A percentile compares a stretch with the other conserved stretches of the same genome.
Evolutionary conservation across 2,113 vertebrate genomes (phyloP).

Genomic region (Xenotilapia leptura): DNA sequence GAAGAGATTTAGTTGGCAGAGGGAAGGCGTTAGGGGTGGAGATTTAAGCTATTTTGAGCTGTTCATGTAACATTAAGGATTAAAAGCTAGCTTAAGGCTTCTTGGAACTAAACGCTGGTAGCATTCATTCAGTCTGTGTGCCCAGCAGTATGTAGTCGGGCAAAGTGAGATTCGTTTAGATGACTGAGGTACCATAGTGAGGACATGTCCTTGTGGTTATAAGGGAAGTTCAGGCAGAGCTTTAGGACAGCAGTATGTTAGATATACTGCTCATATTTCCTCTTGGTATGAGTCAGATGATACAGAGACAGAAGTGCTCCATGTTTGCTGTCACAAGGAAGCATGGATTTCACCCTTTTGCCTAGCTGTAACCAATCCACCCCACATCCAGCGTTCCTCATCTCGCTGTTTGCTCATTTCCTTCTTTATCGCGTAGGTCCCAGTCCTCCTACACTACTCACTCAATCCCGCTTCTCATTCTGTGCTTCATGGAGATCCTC

Average conservation of each 20-base stretch:
- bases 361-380: background rate
- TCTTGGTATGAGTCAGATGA: conserved; percentile 37
- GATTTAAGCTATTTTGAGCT: conserved; percentile 53
- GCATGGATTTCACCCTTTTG: conserved; percentile 1
- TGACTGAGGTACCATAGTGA: background rate
- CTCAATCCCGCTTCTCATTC: background rate
- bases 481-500: conserved; percentile 16
- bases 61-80: conserved; percentile 58
- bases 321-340: background rate
- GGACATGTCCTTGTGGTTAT: conserved; percentile 1
- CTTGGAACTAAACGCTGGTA: conserved; percentile 30
- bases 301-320: background rate
- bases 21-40: conserved; percentile 5
- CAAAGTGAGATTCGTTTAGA: background rate
- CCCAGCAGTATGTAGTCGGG: background rate
- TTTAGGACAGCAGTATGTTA: conserved; percentile 9
- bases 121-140: conserved; percentile 6
- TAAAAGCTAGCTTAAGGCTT: conserved; percentile 46
- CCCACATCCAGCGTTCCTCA: background rate
- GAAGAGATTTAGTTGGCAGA: conserved; percentile 4
- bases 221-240: background rate
- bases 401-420: conserved; percentile 21
- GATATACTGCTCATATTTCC: conserved; percentile 3
- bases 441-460: background rate
- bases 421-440: background rate